Percentiles rank a stretch among this genome's conserved stretches.
Evolutionary conservation across 2,888 invertebrate species (phyloP).

Genomic region (Ectemnius lituratus): DNA sequence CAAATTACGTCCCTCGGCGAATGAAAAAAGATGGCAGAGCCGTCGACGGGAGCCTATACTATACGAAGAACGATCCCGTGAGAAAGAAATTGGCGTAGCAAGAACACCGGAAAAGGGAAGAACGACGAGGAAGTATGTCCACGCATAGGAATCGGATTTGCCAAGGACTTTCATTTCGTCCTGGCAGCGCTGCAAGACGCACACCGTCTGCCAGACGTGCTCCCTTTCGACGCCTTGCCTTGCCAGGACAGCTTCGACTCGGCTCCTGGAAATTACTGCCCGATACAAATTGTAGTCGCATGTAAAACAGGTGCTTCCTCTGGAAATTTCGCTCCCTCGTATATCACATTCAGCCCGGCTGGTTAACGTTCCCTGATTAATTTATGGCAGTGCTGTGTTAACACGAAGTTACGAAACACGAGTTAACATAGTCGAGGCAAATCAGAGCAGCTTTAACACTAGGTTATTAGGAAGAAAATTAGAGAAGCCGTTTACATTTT

Average conservation of each 20-base stretch:
- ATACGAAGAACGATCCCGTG: slow-evolving; percentile 14
- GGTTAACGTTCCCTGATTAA: slow-evolving; percentile 35
- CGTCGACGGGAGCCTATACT: neutral
- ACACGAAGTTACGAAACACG: neutral
- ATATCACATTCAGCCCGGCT: slow-evolving; percentile 44
- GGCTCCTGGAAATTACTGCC: slow-evolving; percentile 43
- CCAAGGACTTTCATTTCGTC: slow-evolving; percentile 67
- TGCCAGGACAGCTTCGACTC: neutral
- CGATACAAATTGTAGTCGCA: slow-evolving; percentile 69
- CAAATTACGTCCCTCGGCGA: slow-evolving; percentile 50
- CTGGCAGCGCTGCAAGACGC: slow-evolving; percentile 54
- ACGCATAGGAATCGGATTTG: slow-evolving; percentile 55
- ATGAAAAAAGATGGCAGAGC: slow-evolving; percentile 46
- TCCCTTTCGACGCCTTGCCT: slow-evolving; percentile 31
- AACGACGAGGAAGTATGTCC: slow-evolving; percentile 29
- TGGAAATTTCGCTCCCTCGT: slow-evolving; percentile 57
- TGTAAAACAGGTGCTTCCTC: slow-evolving; percentile 53
- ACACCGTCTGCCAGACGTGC: too few species aligned
- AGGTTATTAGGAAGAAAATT: too few species aligned
- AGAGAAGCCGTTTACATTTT: too few species aligned
- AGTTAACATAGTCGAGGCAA: too few species aligned
- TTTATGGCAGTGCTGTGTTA: neutral
- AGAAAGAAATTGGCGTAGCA: neutral
- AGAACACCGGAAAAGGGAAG: slow-evolving; percentile 8
- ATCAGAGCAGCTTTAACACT: too few species aligned